Evolutionary conservation across 2,113 vertebrate genomes (phyloP).

Genomic region (Chaetodon trifascialis): DNA sequence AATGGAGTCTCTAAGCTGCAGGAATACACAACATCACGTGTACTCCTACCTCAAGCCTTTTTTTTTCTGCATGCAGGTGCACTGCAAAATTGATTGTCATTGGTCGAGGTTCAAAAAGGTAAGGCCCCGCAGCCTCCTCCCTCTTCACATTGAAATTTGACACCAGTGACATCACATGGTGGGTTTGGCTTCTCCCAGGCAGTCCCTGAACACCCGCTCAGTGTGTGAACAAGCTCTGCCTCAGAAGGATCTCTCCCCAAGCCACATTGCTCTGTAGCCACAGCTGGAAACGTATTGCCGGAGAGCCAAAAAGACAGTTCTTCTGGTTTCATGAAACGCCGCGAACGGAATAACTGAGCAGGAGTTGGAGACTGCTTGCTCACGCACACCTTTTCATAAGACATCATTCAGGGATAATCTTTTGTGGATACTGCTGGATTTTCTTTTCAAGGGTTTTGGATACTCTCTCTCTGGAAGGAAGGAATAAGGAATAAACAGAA

Average conservation of each 20-base stretch:
- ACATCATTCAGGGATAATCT: constrained; percentile 70
- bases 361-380: constrained; percentile 47
- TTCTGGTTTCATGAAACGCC: constrained; percentile 55
- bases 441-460: constrained; percentile 79
- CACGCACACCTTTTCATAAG: constrained; percentile 55
- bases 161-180: constrained; percentile 83
- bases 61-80: constrained; percentile 58
- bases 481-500: constrained; percentile 76
- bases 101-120: constrained; percentile 76
- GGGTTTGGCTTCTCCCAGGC: constrained; percentile 77
- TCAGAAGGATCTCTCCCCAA: constrained; percentile 76
- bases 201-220: constrained; percentile 67
- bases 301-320: constrained; percentile 56
- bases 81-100: constrained; percentile 45
- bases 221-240: constrained; percentile 82
- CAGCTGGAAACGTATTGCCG: constrained; percentile 75
- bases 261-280: constrained; percentile 67
- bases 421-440: constrained; percentile 72
- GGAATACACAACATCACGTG: constrained; percentile 61
- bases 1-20: constrained; percentile 33
- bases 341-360: constrained; percentile 74
- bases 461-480: constrained; percentile 40
- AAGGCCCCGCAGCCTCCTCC: constrained; percentile 62
- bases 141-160: constrained; percentile 73
- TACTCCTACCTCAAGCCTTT: not conserved